These are phyloP conservation scores for Eueides isabella DNA, from an alignment of 1,140 invertebrate species.

Conservation along the genomic window DNA sequence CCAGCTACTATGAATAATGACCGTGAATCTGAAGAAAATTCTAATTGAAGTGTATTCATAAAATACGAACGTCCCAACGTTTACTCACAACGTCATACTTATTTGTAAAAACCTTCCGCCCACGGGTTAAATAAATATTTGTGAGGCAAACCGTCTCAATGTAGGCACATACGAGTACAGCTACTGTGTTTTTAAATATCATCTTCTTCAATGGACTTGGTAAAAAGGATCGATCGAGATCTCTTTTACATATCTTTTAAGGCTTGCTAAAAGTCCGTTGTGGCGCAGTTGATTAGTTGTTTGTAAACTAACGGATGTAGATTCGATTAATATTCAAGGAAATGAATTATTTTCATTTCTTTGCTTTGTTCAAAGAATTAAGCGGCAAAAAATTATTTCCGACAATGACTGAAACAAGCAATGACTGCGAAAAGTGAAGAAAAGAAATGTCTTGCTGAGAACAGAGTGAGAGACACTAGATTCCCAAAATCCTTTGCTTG, in stretches of 20 bases:
- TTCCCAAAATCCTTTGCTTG: no score
- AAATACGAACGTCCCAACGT: not conserved
- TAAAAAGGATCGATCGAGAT: not conserved
- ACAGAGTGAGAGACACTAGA: no score
- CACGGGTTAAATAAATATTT: slow-evolving; percentile 7
- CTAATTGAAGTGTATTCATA: not conserved
- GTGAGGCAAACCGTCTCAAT: not conserved
- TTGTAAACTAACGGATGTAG: not conserved
- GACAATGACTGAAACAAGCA: no score
- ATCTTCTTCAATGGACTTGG: not conserved
- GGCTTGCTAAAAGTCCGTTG: not conserved
- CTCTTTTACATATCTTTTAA: not conserved
- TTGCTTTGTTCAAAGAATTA: not conserved
- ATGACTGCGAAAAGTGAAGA: not conserved
- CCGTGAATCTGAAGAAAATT: not conserved
- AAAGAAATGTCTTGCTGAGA: no score
- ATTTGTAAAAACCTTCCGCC: slow-evolving; percentile 1
- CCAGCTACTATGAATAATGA: not conserved
- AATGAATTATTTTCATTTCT: not conserved
- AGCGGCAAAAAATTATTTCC: no score
- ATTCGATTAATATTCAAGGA: not conserved
- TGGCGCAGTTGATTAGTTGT: not conserved
- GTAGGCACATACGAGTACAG: not conserved
- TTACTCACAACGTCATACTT: not conserved
- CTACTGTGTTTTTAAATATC: not conserved